A percentile compares a stretch with the other conserved stretches of the same genome.
These are phyloP conservation scores for Catostomus latipinnis DNA, from an alignment of 2,797 vertebrate genomes.

Conservation along the genomic window DNA sequence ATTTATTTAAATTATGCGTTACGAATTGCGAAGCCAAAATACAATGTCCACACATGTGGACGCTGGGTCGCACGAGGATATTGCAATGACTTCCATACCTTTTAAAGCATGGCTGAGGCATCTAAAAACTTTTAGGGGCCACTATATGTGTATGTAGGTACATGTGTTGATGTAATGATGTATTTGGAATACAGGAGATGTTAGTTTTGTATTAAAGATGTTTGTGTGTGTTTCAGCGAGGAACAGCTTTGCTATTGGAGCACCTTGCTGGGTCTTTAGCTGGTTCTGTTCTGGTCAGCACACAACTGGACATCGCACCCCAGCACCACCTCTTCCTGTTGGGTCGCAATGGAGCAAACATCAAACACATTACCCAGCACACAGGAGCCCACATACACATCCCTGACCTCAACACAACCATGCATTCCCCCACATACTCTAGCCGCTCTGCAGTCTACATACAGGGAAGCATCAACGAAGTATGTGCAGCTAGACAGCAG, in stretches of 20 bases:
- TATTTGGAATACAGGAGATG: not conserved
- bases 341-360: constrained; percentile 94
- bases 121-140: too few relatives aligned
- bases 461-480: constrained; percentile 97
- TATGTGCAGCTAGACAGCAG: constrained; percentile 96
- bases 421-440: constrained; percentile 4
- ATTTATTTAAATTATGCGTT: too few relatives aligned
- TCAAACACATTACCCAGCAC: constrained; percentile 97
- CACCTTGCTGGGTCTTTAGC: constrained; percentile 93
- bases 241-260: constrained; percentile 91
- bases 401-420: constrained; percentile 86
- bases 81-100: too few relatives aligned
- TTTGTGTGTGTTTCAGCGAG: constrained; percentile 78
- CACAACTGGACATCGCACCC: constrained; percentile 94
- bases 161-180: too few relatives aligned
- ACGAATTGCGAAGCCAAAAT: too few relatives aligned
- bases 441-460: constrained; percentile 99
- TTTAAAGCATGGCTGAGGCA: too few relatives aligned
- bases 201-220: constrained; percentile 12
- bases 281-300: constrained; percentile 92
- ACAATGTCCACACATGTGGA: too few relatives aligned
- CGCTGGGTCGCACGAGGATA: too few relatives aligned
- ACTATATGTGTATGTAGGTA: too few relatives aligned
- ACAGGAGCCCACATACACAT: constrained; percentile 98
- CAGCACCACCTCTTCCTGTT: constrained; percentile 99